Evolutionary conservation across 2,888 invertebrate genomes (phyloP), one percentile per base, ranked within the genome.

Genomic region (Leptinotarsa haldemani): DNA sequence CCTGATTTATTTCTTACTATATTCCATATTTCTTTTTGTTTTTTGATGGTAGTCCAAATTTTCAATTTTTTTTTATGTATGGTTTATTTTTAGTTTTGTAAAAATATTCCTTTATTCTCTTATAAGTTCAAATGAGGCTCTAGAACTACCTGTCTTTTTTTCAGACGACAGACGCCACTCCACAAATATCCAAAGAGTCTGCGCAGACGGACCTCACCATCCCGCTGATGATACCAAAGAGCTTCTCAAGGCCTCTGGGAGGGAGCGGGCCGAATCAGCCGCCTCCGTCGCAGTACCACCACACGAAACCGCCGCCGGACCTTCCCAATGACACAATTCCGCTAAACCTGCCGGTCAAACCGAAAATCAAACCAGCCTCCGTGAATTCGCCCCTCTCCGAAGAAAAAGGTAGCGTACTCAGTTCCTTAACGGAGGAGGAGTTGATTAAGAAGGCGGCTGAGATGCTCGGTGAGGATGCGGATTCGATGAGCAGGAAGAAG

Each of bases 391-490:
- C 80, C n/a, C 5, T 79, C 3, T 74, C 63, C n/a, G 80, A 70
- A 73, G 80, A 73, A 81, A 85, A 65, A 80, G 80, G 50, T 72
- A 88, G 89, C 77, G 89, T 90, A 4, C 81, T 91, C 48, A 88
- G 90, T 77, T 88, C 89, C 0, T 82, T 91, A 64, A 89, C 90
- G 50, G 91, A 91, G 80, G 88, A 89, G 74, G 91, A 91, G 78
- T 81, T 91, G 48, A 90, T 91, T 40, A 88, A 89, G 83, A 91
- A 90, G 83, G 90, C 90, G 0, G 89, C 89, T 40, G 61, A 56
- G 18, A 58, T 68, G 18, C 30, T 40, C 16, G 68, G 52, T 2
- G 53, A 46, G 15, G 30, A 56, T 69, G 89, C 88, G 0, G 88
- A 89, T 52, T 84, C 74, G 40, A 76, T 74, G 16, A 69, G 50